These are phyloP conservation scores for Parascotia fuliginaria DNA, from an alignment of 2,888 invertebrate species.

Conservation along the genomic window DNA sequence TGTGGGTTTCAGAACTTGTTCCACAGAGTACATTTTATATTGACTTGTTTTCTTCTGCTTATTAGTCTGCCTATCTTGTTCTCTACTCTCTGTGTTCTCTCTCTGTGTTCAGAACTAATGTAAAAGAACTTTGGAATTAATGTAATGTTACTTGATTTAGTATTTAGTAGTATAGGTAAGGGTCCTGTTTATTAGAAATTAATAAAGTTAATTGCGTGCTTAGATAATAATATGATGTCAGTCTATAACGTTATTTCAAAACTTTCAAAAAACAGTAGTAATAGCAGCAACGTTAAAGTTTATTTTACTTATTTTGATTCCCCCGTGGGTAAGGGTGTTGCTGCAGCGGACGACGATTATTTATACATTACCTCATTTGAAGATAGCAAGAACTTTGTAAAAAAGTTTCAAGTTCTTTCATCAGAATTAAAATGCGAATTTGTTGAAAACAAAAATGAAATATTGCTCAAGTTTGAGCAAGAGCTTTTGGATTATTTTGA, in stretches of 20 bases:
- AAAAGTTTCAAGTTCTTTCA: constrained; percentile 54
- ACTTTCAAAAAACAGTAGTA: constrained; percentile 12
- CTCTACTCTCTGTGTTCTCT: too few relatives aligned
- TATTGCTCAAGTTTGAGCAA: constrained; percentile 53
- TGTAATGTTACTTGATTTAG: too few relatives aligned
- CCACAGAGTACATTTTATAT: too few relatives aligned
- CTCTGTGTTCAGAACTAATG: too few relatives aligned
- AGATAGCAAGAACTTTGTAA: constrained; percentile 67
- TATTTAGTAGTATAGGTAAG: too few relatives aligned
- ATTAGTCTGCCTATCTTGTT: too few relatives aligned
- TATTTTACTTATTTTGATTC: constrained; percentile 52
- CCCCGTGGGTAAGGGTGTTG: constrained; percentile 63
- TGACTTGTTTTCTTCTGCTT: too few relatives aligned
- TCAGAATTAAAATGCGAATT: constrained; percentile 55
- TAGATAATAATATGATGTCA: not conserved
- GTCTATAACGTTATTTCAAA: constrained; percentile 9
- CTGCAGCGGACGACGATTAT: constrained; percentile 65
- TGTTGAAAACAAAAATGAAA: constrained; percentile 54
- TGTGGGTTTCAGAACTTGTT: too few relatives aligned
- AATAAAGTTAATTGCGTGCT: not conserved
- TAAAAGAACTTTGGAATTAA: too few relatives aligned
- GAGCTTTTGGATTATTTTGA: constrained; percentile 63
- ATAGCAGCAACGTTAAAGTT: constrained; percentile 17
- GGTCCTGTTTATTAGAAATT: too few relatives aligned
- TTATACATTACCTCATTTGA: constrained; percentile 65